Conservation (phyloP, 2,113 vertebrate species). For the Oryzias curvinotus region DNA sequence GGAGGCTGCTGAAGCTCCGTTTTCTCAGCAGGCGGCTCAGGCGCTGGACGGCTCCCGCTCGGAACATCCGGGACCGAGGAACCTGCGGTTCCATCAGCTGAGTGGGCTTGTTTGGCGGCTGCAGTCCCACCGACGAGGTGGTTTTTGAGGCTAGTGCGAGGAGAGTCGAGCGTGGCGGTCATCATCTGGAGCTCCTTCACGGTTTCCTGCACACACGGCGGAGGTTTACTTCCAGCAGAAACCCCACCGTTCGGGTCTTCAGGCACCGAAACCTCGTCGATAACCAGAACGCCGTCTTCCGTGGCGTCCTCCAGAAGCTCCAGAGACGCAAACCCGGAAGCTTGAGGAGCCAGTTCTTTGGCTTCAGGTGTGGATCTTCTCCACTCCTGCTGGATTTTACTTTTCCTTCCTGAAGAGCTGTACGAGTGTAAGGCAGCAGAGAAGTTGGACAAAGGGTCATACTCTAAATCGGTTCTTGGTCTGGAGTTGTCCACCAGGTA, state of each 20-base stretch:
- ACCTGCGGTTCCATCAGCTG: background rate
- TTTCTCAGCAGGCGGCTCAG: slow-evolving; percentile 3
- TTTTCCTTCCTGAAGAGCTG: slow-evolving; percentile 42
- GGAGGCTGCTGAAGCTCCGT: background rate
- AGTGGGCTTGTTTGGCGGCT: background rate
- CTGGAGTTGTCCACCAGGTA: slow-evolving; percentile 71
- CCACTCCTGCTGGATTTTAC: slow-evolving; percentile 23
- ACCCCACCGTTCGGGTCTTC: slow-evolving; percentile 41
- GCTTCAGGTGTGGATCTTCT: slow-evolving; percentile 10
- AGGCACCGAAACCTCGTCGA: slow-evolving; percentile 64
- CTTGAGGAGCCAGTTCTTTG: background rate
- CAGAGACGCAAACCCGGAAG: background rate
- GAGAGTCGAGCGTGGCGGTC: background rate
- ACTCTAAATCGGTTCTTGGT: slow-evolving; percentile 77
- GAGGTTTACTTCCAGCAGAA: slow-evolving; percentile 1
- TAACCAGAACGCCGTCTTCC: slow-evolving; percentile 73
- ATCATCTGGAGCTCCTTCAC: background rate
- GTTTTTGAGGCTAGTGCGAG: background rate
- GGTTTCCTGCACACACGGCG: background rate
- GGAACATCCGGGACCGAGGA: background rate
- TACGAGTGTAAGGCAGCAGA: slow-evolving; percentile 65
- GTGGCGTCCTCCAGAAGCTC: slow-evolving; percentile 60
- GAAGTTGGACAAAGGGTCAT: slow-evolving; percentile 80
- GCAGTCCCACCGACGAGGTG: too few species aligned
- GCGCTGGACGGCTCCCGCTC: background rate